Evolutionary conservation across 2,888 invertebrate genomes (phyloP).

Genomic region (Didymodactylos carnosus): DNA sequence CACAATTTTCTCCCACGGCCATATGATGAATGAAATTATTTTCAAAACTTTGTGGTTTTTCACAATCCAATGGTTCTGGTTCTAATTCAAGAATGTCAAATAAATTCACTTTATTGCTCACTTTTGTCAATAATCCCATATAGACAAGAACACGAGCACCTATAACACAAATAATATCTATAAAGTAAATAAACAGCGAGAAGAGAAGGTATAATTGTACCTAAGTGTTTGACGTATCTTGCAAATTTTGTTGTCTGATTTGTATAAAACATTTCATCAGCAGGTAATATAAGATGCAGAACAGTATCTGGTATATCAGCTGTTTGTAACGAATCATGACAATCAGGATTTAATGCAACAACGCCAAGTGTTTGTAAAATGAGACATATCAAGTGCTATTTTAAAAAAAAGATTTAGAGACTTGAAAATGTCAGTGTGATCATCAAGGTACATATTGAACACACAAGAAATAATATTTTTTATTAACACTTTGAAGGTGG

Average conservation of each 20-base stretch:
- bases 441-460: not conserved
- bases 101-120: constrained; percentile 13
- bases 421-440: too few relatives aligned
- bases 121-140: constrained; percentile 39
- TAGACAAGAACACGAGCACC: constrained; percentile 46
- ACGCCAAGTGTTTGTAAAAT: constrained; percentile 8
- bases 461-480: too few relatives aligned
- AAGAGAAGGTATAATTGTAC: too few relatives aligned
- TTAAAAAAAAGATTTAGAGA: not conserved
- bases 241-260: constrained; percentile 47
- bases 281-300: constrained; percentile 45
- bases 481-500: too few relatives aligned
- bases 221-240: constrained; percentile 45
- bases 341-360: constrained; percentile 8
- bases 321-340: not conserved
- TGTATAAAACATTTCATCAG: constrained; percentile 49
- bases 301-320: constrained; percentile 34
- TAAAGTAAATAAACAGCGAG: too few relatives aligned
- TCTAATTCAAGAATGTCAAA: constrained; percentile 10
- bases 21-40: constrained; percentile 12
- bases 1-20: constrained; percentile 6
- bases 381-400: constrained; percentile 9
- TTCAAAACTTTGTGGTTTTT: constrained; percentile 5
- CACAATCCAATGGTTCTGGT: constrained; percentile 3
- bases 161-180: too few relatives aligned